Percentiles rank a stretch among this genome's conserved stretches.
Conservation (phyloP, 2,888 invertebrate species). For the Dorcus parallelipipedus region DNA sequence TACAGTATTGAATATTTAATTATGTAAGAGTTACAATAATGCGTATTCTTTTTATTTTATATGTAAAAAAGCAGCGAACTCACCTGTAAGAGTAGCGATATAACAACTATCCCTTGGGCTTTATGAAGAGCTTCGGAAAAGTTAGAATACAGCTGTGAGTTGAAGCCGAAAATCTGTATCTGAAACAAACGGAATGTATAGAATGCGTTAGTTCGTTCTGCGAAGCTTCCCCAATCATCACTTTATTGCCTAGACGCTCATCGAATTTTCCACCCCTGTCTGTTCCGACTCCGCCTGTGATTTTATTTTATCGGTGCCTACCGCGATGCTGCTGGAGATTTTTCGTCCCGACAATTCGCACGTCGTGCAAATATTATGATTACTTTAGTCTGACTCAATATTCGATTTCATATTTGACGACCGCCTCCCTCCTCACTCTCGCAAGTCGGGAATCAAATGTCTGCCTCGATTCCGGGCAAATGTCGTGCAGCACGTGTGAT, state of each 20-base stretch:
- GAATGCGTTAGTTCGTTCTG: slow-evolving; percentile 33
- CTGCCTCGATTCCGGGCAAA: slow-evolving; percentile 20
- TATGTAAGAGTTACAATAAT: too few relatives aligned
- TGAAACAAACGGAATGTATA: slow-evolving; percentile 56
- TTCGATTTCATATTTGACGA: slow-evolving; percentile 45
- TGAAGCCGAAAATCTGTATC: slow-evolving; percentile 98
- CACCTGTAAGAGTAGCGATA: slow-evolving; percentile 93
- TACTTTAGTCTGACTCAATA: slow-evolving; percentile 44
- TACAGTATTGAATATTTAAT: too few relatives aligned
- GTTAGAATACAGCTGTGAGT: slow-evolving; percentile 94
- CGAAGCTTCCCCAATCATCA: slow-evolving; percentile 45
- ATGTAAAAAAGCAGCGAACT: slow-evolving; percentile 32
- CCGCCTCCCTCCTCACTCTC: slow-evolving; percentile 3
- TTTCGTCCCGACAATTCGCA: slow-evolving; percentile 35
- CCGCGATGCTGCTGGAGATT: slow-evolving; percentile 25
- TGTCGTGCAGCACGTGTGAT: slow-evolving; percentile 33
- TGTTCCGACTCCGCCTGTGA: slow-evolving; percentile 39
- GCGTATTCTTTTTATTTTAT: neutral
- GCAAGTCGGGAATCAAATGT: neutral
- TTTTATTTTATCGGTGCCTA: slow-evolving; percentile 35
- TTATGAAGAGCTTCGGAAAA: slow-evolving; percentile 91
- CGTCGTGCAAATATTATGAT: slow-evolving; percentile 47
- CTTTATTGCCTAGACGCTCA: slow-evolving; percentile 47
- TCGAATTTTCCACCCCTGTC: slow-evolving; percentile 46
- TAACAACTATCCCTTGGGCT: slow-evolving; percentile 92